Evolutionary conservation across 2,888 invertebrate genomes (phyloP).

Genomic region (Heliconius ismenius): DNA sequence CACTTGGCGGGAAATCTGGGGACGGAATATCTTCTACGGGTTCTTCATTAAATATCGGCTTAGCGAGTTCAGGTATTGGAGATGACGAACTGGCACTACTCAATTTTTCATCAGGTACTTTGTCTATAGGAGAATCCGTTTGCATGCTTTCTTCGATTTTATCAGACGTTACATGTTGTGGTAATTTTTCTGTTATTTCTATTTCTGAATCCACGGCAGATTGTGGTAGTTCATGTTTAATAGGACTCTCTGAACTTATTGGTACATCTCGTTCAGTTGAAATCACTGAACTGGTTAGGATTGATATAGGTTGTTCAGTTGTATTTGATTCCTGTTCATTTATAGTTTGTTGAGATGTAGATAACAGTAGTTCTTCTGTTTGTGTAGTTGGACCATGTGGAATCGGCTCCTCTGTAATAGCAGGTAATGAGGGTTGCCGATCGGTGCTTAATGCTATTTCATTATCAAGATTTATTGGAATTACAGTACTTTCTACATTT

Average conservation of each 20-base stretch:
- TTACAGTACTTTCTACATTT: slow-evolving; percentile 25
- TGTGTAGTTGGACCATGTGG: slow-evolving; percentile 19
- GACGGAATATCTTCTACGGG: slow-evolving; percentile 64
- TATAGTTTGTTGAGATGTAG: slow-evolving; percentile 27
- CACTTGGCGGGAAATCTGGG: slow-evolving; percentile 68
- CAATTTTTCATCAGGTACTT: slow-evolving; percentile 55
- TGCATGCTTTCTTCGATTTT: slow-evolving; percentile 43
- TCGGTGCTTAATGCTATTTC: slow-evolving; percentile 18
- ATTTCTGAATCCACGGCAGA: slow-evolving; percentile 34
- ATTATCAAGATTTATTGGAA: slow-evolving; percentile 13
- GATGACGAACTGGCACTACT: slow-evolving; percentile 49
- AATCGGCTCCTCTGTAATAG: slow-evolving; percentile 21
- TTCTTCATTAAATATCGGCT: slow-evolving; percentile 60
- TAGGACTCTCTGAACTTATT: slow-evolving; percentile 28
- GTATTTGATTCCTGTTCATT: slow-evolving; percentile 39
- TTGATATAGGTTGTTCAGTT: slow-evolving; percentile 42
- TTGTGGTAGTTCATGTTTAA: slow-evolving; percentile 18
- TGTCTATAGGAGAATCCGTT: slow-evolving; percentile 51
- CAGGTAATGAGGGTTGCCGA: slow-evolving; percentile 7
- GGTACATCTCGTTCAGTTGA: slow-evolving; percentile 35
- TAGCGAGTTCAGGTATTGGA: slow-evolving; percentile 57
- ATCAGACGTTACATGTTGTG: slow-evolving; percentile 28
- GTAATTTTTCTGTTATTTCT: slow-evolving; percentile 33
- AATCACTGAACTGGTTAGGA: slow-evolving; percentile 38
- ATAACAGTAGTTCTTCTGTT: slow-evolving; percentile 34